Conservation (phyloP, 2,888 invertebrate species). For the Hirudinaria manillensis region DNA sequence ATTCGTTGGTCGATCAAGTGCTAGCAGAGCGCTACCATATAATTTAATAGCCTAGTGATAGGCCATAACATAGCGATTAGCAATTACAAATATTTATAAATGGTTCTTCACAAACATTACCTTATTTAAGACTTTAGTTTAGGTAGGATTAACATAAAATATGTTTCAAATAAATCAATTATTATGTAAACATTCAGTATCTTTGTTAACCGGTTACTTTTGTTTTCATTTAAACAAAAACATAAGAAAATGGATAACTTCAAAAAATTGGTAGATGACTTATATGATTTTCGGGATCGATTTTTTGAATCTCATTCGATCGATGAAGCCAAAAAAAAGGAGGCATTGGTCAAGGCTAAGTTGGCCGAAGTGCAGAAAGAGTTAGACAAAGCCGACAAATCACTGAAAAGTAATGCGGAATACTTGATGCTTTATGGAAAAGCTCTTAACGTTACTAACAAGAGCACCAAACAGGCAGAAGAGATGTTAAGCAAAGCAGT, state of each 20-base stretch:
- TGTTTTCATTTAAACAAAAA: slow-evolving; percentile 6
- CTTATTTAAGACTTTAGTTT: too few species aligned
- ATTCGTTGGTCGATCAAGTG: too few species aligned
- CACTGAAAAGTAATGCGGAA: slow-evolving; percentile 45
- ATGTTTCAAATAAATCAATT: background rate
- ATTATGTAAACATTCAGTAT: slow-evolving; percentile 7
- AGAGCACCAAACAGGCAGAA: slow-evolving; percentile 67
- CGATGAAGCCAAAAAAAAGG: slow-evolving; percentile 66
- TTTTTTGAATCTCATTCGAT: slow-evolving; percentile 71
- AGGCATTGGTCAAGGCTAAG: slow-evolving; percentile 63
- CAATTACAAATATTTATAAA: too few species aligned
- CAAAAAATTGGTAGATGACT: slow-evolving; percentile 35
- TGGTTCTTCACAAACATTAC: too few species aligned
- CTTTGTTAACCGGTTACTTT: background rate
- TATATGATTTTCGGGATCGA: slow-evolving; percentile 63
- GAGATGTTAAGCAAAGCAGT: slow-evolving; percentile 74
- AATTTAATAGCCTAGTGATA: too few species aligned
- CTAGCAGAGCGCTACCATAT: too few species aligned
- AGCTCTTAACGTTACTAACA: slow-evolving; percentile 66
- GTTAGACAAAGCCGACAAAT: slow-evolving; percentile 65
- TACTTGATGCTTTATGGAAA: slow-evolving; percentile 65
- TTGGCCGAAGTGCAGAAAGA: slow-evolving; percentile 62
- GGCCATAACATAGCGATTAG: too few species aligned
- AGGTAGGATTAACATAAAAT: background rate
- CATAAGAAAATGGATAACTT: slow-evolving; percentile 2